These are phyloP conservation scores for Dromococcyx pavoninus DNA, from an alignment of 2,797 vertebrate species.

Conservation along the genomic window DNA sequence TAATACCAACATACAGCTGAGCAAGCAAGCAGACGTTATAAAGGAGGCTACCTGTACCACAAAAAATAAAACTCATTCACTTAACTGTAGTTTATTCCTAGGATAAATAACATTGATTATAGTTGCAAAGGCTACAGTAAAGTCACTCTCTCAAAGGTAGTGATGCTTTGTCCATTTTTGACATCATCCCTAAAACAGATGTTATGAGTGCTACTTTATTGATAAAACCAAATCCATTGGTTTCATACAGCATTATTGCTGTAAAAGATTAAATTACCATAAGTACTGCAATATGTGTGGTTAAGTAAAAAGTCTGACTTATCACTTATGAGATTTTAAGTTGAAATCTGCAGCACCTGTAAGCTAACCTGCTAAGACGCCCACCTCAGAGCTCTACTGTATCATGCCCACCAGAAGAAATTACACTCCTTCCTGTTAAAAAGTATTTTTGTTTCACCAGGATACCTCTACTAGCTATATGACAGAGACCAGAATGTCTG, in stretches of 20 bases:
- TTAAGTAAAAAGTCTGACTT: not conserved
- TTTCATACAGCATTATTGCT: not conserved
- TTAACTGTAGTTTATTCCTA: not conserved
- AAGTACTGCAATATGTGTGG: not conserved
- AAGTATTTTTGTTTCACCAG: not conserved
- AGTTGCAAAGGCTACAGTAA: not conserved
- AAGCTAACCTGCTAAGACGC: not conserved
- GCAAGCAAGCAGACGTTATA: not conserved
- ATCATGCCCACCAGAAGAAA: not conserved
- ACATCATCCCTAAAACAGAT: not conserved
- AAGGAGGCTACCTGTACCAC: not conserved
- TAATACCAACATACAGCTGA: not conserved
- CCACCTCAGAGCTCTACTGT: not conserved
- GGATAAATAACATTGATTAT: not conserved
- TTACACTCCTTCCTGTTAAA: not conserved
- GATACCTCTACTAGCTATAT: not conserved
- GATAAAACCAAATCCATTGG: not conserved
- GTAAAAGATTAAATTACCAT: not conserved
- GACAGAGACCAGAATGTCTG: not conserved
- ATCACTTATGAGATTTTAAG: not conserved
- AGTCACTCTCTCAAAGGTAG: not conserved
- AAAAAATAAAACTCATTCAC: not conserved
- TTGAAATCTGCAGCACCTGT: not conserved
- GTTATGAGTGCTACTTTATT: not conserved
- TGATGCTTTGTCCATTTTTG: not conserved